Conservation (phyloP, 2,888 invertebrate species). For the Bursaphelenchus okinawaensis region DNA sequence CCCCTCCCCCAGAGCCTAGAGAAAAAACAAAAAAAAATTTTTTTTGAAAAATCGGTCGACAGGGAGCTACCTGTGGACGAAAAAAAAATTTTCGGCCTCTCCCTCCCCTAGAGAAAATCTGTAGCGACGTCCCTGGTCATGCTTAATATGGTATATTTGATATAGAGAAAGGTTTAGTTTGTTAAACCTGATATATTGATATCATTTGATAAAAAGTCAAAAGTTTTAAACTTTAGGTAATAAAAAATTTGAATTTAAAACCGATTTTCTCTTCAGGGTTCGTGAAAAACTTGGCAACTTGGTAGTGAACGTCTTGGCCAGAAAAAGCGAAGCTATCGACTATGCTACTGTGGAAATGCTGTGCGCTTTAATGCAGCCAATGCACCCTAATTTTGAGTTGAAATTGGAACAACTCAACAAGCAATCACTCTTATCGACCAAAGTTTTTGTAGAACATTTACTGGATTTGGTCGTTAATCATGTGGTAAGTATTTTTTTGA, state of each 20-base stretch:
- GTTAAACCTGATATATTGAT: background rate
- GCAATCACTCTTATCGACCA: conserved; percentile 73
- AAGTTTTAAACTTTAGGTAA: too few species aligned
- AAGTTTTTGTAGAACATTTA: conserved; percentile 82
- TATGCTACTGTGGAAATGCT: conserved; percentile 97
- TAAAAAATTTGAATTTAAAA: background rate
- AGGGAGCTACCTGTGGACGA: too few species aligned
- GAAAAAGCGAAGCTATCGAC: conserved; percentile 80
- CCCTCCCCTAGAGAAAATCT: too few species aligned
- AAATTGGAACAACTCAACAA: conserved; percentile 97
- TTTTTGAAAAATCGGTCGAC: too few species aligned
- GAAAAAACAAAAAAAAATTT: too few species aligned
- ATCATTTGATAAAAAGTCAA: background rate
- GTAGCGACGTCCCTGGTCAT: too few species aligned
- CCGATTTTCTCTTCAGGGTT: conserved; percentile 65
- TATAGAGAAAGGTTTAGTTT: background rate
- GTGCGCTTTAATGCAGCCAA: conserved; percentile 93
- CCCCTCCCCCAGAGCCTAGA: too few species aligned
- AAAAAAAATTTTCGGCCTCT: too few species aligned
- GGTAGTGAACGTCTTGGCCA: conserved; percentile 80
- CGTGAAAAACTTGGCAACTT: conserved; percentile 88
- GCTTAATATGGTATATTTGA: too few species aligned
- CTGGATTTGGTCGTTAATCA: conserved; percentile 90
- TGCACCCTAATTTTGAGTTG: conserved; percentile 88
- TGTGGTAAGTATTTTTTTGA: conserved; percentile 68